Base-by-base conservation (phyloP, 2,113 vertebrate species). In the Blennius ocellaris region DNA sequence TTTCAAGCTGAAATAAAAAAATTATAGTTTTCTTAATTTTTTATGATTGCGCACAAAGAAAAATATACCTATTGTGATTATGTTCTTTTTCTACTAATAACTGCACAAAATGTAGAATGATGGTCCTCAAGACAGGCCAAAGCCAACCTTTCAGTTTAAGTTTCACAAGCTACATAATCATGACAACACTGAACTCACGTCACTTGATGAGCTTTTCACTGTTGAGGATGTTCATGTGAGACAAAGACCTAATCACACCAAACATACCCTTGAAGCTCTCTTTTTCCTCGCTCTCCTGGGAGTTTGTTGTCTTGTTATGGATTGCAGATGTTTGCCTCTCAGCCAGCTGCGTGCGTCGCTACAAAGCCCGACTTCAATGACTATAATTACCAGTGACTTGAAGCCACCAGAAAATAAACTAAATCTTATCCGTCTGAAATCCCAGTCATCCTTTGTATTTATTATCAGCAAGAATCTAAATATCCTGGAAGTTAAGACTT, bases 261-360 rank as follows among this genome's bases (percentile, higher is more conserved):
- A 69, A 39, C 2, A 0, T 14, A 15, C 45, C 7, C 8, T 56
- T 16, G 3, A 44, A 56, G 50, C 3, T 15, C 14, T 10, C 10
- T 38, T 64, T 12, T 8, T 10, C 21, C 21, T 30, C 21, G 6
- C 16, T 71, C 72, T 73, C 53, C 38, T 61, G 53, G 54, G 50
- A 64, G 43, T 39, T 61, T 11, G n/a, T 44, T 71, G 11, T n/a
- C 21, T 30, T 30, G 21, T 30, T 30, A 30, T 30, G 21, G 71
- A 60, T 51, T 75, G 64, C 77, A 88, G 78, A 78, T 83, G 74
- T 79, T 69, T 68, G 56, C 52, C 61, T 78, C 63, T 68, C 50
- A 54, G 63, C 54, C 80, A 76, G 73, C 70, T 81, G 82, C 68
- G 66, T 52, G 53, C 53, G 58, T 45, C 64, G 41, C 30, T 15